Conservation (phyloP, 1,140 invertebrate genomes). For the Semibalanus balanoides region DNA sequence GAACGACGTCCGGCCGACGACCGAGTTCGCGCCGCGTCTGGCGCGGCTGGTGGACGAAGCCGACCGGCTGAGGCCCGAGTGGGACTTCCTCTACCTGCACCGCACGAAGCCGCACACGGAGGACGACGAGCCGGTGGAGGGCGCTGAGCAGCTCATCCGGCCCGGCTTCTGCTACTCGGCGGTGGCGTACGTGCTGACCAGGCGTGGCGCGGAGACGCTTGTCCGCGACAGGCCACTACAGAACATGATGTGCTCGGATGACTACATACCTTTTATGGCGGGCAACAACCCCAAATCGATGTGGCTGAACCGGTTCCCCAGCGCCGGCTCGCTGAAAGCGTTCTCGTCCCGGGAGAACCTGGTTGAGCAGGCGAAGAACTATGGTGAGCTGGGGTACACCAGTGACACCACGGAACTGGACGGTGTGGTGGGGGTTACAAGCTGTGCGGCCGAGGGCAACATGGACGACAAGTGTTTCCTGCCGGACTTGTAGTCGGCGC, state of each 20-base stretch:
- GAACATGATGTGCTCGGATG: slow-evolving; percentile 87
- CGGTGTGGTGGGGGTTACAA: too few relatives aligned
- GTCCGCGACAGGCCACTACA: slow-evolving; percentile 61
- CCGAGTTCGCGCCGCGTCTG: slow-evolving; percentile 63
- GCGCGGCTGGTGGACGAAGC: slow-evolving; percentile 53
- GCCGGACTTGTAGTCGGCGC: too few relatives aligned
- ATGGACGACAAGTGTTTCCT: too few relatives aligned
- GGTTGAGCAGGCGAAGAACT: too few relatives aligned
- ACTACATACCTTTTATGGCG: slow-evolving; percentile 92
- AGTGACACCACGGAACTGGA: too few relatives aligned
- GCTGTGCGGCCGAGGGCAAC: too few relatives aligned
- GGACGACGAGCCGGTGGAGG: slow-evolving; percentile 45
- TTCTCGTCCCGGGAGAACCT: too few relatives aligned
- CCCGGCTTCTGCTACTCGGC: slow-evolving; percentile 97
- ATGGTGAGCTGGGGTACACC: too few relatives aligned
- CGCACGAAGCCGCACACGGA: slow-evolving; percentile 59
- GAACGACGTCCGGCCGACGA: slow-evolving; percentile 88
- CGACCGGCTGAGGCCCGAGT: slow-evolving; percentile 43
- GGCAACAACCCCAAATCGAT: slow-evolving; percentile 66
- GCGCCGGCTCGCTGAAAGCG: too few relatives aligned
- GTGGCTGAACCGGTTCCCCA: slow-evolving; percentile 55
- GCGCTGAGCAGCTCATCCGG: slow-evolving; percentile 53
- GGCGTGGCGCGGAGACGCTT: slow-evolving; percentile 54
- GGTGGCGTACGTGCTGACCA: slow-evolving; percentile 63
- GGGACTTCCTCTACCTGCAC: slow-evolving; percentile 88